Evolutionary conservation across 35 echinoderm and acorn worm species (phyloP).

Genomic region (Anneissia japonica): DNA sequence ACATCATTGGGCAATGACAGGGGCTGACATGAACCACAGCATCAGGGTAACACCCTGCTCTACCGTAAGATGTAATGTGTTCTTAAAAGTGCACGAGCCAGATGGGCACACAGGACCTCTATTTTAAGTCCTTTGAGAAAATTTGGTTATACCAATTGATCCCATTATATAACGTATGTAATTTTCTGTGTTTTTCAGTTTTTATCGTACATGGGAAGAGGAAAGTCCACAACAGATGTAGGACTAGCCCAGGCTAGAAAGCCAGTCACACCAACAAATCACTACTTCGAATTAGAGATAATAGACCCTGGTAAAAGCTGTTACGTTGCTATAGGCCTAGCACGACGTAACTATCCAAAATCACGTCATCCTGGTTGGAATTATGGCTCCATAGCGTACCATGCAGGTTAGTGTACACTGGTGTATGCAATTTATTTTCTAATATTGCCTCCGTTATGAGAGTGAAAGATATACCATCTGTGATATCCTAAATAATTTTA

Average conservation of each 20-base stretch:
- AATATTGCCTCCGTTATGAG: no score
- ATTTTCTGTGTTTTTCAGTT: conserved; percentile 31
- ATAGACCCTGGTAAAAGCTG: conserved; percentile 92
- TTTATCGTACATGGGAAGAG: conserved; percentile 68
- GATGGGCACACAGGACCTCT: background rate
- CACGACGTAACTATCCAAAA: conserved; percentile 78
- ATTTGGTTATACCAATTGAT: background rate
- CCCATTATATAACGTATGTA: background rate
- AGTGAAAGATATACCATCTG: no score
- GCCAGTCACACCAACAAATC: conserved; percentile 87
- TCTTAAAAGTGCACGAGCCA: background rate
- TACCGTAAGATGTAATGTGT: background rate
- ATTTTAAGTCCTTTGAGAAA: background rate
- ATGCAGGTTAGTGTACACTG: conserved; percentile 67
- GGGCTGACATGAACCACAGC: background rate
- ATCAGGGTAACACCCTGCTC: background rate
- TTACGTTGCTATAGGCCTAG: conserved; percentile 89
- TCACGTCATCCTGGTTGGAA: conserved; percentile 93
- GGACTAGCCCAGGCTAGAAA: conserved; percentile 80
- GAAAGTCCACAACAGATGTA: conserved; percentile 73
- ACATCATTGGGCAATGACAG: background rate
- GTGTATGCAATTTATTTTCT: no score
- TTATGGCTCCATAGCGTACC: conserved; percentile 90
- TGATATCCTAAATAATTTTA: no score
- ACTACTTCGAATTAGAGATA: conserved; percentile 97